Evolutionary conservation across 2,888 invertebrate genomes (phyloP).

Genomic region (Sceliomorpha sp.): DNA sequence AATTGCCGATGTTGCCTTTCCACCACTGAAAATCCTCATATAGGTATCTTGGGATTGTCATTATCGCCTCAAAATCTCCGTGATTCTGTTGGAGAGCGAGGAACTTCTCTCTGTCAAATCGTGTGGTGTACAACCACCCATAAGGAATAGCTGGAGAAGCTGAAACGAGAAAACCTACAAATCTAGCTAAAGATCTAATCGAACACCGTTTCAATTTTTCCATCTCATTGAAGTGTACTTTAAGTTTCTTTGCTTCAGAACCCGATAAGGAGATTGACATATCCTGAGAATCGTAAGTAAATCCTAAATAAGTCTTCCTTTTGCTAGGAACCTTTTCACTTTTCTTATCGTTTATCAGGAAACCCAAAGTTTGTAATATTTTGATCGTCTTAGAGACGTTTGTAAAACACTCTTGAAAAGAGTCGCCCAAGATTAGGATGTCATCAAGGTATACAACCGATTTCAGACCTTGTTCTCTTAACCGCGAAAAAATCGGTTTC

Average conservation of each 20-base stretch:
- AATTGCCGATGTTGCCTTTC: constrained; percentile 1
- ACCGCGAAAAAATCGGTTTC: constrained; percentile 42
- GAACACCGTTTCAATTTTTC: background rate
- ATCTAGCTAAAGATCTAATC: constrained; percentile 5
- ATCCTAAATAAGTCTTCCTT: constrained; percentile 27
- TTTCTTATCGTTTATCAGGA: constrained; percentile 52
- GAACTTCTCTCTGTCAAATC: constrained; percentile 11
- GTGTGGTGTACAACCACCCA: constrained; percentile 3
- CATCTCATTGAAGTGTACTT: constrained; percentile 1
- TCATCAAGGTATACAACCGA: constrained; percentile 50
- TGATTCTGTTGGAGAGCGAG: constrained; percentile 1
- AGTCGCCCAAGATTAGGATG: constrained; percentile 43
- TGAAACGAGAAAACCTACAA: constrained; percentile 5
- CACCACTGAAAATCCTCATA: constrained; percentile 28
- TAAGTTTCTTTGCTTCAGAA: constrained; percentile 20
- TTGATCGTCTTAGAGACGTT: constrained; percentile 24
- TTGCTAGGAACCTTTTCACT: constrained; percentile 28
- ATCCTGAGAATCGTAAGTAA: constrained; percentile 25
- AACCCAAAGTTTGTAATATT: constrained; percentile 36
- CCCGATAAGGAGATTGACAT: constrained; percentile 23
- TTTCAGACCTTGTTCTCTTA: constrained; percentile 21
- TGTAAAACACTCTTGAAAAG: constrained; percentile 15
- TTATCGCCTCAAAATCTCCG: constrained; percentile 7
- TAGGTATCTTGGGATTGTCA: constrained; percentile 8
- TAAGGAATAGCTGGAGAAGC: constrained; percentile 13